A percentile compares a stretch with the other conserved stretches of the same genome.
Evolutionary conservation across 2,113 vertebrate species (phyloP).

Genomic region (Callocephalon fimbriatum): DNA sequence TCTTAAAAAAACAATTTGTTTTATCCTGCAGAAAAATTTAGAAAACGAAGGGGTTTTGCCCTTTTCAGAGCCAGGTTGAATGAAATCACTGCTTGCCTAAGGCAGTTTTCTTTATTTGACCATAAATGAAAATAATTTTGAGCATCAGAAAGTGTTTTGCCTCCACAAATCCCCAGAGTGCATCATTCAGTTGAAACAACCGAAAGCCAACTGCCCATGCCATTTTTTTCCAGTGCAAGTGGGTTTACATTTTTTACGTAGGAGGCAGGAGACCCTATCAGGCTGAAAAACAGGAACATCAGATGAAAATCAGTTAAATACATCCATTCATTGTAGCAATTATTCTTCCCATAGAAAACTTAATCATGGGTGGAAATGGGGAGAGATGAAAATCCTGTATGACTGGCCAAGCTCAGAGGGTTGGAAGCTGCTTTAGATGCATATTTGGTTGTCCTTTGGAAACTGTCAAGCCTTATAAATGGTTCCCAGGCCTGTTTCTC

Average conservation of each 20-base stretch:
- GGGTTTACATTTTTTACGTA: neutral
- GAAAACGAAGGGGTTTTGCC: neutral
- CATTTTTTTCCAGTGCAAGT: neutral
- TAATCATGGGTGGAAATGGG: slow-evolving; percentile 39
- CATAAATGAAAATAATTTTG: slow-evolving; percentile 44
- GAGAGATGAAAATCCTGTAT: slow-evolving; percentile 44
- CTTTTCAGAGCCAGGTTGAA: slow-evolving; percentile 44
- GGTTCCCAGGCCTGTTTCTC: neutral
- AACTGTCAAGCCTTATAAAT: slow-evolving; percentile 46
- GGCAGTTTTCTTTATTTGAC: slow-evolving; percentile 20
- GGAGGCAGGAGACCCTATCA: neutral
- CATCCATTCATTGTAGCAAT: slow-evolving; percentile 18
- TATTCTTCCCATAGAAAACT: slow-evolving; percentile 37
- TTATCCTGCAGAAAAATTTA: neutral
- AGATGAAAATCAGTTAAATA: slow-evolving; percentile 38
- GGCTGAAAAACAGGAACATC: neutral
- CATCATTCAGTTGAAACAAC: neutral
- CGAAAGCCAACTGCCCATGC: neutral
- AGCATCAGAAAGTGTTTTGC: slow-evolving; percentile 17
- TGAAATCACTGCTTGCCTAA: slow-evolving; percentile 28
- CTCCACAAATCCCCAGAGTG: neutral
- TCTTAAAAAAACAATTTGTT: neutral
- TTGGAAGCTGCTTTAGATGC: slow-evolving; percentile 12
- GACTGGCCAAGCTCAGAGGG: slow-evolving; percentile 25
- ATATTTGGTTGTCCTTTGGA: slow-evolving; percentile 8